Evolutionary conservation across 2,888 invertebrate genomes (phyloP).

Genomic region (Xestobium rufovillosum): DNA sequence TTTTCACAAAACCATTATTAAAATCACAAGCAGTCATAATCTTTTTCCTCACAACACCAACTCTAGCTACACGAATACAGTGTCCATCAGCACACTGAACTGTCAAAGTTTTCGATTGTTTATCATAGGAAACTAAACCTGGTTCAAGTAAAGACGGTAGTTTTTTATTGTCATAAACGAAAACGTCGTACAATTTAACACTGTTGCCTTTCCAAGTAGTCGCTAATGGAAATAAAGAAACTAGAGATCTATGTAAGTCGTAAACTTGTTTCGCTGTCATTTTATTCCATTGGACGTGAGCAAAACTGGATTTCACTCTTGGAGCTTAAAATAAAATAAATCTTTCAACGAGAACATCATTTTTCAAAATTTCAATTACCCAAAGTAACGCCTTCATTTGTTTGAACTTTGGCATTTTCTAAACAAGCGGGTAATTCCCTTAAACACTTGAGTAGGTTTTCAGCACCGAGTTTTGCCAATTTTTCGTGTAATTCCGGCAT

Average conservation of each 20-base stretch:
- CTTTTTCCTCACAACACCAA: constrained; percentile 62
- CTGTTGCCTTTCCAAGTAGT: constrained; percentile 54
- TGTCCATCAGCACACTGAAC: constrained; percentile 59
- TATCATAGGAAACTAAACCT: constrained; percentile 57
- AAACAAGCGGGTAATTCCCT: constrained; percentile 53
- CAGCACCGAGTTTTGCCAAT: constrained; percentile 62
- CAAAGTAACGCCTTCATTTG: constrained; percentile 54
- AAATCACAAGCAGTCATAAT: constrained; percentile 74
- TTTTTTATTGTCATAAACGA: constrained; percentile 7
- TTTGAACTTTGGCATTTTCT: constrained; percentile 53
- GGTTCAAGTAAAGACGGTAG: constrained; percentile 29
- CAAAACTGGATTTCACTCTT: constrained; percentile 56
- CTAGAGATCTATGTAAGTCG: constrained; percentile 63
- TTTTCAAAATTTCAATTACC: constrained; percentile 48
- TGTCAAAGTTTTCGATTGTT: constrained; percentile 49
- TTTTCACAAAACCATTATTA: constrained; percentile 76
- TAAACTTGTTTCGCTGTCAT: constrained; percentile 59
- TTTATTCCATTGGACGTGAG: constrained; percentile 58
- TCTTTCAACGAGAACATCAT: constrained; percentile 3
- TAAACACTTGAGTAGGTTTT: constrained; percentile 57
- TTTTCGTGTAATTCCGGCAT: constrained; percentile 58
- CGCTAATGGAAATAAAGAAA: constrained; percentile 54
- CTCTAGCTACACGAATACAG: constrained; percentile 56
- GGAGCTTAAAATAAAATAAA: constrained; percentile 54
- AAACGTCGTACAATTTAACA: constrained; percentile 54